Evolutionary conservation across 2,888 invertebrate species (phyloP).

Genomic region (Blastobasis lacticolella): DNA sequence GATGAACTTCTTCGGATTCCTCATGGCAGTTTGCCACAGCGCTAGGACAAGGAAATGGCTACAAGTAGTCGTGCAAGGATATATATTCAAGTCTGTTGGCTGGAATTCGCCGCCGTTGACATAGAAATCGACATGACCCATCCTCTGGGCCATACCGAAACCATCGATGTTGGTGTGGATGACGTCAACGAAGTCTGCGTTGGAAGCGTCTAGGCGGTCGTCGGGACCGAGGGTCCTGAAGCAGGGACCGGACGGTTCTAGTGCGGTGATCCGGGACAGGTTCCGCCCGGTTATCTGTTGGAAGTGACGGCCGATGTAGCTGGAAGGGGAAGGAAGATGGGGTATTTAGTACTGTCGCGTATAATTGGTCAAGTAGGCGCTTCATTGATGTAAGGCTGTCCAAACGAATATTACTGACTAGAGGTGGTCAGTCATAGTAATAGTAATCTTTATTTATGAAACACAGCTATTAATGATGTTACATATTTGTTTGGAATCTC

Average conservation of each 20-base stretch:
- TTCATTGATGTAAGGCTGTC: too few species aligned
- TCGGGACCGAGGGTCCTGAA: slow-evolving; percentile 33
- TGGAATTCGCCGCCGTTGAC: slow-evolving; percentile 64
- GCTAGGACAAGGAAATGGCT: slow-evolving; percentile 54
- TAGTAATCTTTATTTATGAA: too few species aligned
- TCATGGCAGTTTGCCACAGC: slow-evolving; percentile 48
- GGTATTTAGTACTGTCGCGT: too few species aligned
- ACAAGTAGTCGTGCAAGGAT: slow-evolving; percentile 52
- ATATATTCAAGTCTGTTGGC: slow-evolving; percentile 46
- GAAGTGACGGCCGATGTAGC: slow-evolving; percentile 55
- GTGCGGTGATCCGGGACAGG: slow-evolving; percentile 49
- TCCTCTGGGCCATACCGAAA: slow-evolving; percentile 55
- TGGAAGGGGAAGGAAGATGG: slow-evolving; percentile 5
- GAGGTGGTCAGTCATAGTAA: too few species aligned
- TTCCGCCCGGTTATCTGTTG: slow-evolving; percentile 45
- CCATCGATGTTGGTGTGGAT: slow-evolving; percentile 65
- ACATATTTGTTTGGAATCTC: too few species aligned
- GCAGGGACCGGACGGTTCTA: slow-evolving; percentile 64
- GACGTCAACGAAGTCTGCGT: slow-evolving; percentile 60
- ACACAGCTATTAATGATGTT: too few species aligned
- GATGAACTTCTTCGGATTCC: slow-evolving; percentile 47
- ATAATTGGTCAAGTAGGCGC: too few species aligned
- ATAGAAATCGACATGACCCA: slow-evolving; percentile 63
- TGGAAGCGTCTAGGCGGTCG: slow-evolving; percentile 42
- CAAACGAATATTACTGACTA: too few species aligned